phyloP scores from a whole-genome alignment of 2,113 vertebrate species.

The Melanerpes aurifrons region DNA sequence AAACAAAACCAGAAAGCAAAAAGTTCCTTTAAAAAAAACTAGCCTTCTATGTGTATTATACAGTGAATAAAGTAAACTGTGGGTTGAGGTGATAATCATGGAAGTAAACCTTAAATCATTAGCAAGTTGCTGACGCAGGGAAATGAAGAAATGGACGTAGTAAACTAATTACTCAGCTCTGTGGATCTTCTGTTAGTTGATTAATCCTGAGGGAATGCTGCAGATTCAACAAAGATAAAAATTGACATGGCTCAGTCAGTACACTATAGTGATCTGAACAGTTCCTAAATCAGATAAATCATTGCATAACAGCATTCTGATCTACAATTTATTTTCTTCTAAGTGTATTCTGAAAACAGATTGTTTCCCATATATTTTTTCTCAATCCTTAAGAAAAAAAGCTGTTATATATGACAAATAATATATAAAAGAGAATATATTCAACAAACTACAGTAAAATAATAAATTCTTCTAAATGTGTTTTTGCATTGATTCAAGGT shows the following conservation, averaged over 20 bases:
- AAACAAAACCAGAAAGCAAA: slow-evolving; percentile 39
- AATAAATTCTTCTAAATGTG: slow-evolving; percentile 4
- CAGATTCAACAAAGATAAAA: background rate
- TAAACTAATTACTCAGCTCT: slow-evolving; percentile 23
- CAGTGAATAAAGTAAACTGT: slow-evolving; percentile 8
- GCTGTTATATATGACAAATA: slow-evolving; percentile 11
- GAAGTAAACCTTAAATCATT: background rate
- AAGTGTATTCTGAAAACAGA: slow-evolving; percentile 11
- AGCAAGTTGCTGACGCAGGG: background rate
- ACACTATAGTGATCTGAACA: background rate
- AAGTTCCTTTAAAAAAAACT: slow-evolving; percentile 9
- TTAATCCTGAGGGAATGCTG: background rate
- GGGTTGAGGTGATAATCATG: background rate
- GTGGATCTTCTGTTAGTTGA: background rate
- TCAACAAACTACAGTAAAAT: background rate
- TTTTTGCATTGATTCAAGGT: slow-evolving; percentile 39
- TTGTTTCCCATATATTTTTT: slow-evolving; percentile 14
- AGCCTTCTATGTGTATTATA: background rate
- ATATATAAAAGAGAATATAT: slow-evolving; percentile 9
- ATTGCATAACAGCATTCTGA: background rate
- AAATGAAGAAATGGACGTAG: background rate
- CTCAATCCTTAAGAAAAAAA: slow-evolving; percentile 11
- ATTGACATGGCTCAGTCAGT: background rate
- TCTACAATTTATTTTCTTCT: background rate
- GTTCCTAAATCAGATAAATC: background rate